Evolutionary conservation across 2,113 vertebrate species (phyloP).

Genomic region (Pantherophis guttatus): DNA sequence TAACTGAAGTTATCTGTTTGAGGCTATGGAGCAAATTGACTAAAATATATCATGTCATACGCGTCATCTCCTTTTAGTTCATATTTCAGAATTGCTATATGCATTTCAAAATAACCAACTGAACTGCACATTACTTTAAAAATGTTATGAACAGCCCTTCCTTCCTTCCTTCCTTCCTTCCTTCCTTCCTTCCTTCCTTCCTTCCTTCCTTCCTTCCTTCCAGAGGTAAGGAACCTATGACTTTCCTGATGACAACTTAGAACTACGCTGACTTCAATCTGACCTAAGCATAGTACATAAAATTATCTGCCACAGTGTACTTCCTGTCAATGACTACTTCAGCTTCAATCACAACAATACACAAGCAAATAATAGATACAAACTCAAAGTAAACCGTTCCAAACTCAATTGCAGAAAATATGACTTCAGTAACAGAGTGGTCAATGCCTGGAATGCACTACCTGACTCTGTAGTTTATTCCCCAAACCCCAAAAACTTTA

Average conservation of each 20-base stretch:
- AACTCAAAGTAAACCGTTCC: too few relatives aligned
- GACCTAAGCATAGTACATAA: too few relatives aligned
- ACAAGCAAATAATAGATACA: too few relatives aligned
- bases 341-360: too few relatives aligned
- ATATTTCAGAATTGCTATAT: neutral
- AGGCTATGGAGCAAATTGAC: neutral
- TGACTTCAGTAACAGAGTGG: too few relatives aligned
- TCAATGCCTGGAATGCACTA: too few relatives aligned
- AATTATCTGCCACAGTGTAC: too few relatives aligned
- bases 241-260: neutral
- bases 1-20: neutral
- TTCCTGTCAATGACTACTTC: too few relatives aligned
- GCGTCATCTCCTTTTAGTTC: neutral
- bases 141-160: neutral
- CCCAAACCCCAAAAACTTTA: too few relatives aligned
- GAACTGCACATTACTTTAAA: neutral
- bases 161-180: neutral
- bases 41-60: neutral
- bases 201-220: neutral
- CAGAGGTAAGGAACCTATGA: neutral
- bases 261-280: too few relatives aligned
- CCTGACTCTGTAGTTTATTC: too few relatives aligned
- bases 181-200: neutral
- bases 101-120: neutral
- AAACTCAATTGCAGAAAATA: too few relatives aligned